A percentile compares a stretch with the other conserved stretches of the same genome.
Evolutionary conservation across 2,113 vertebrate genomes (phyloP).

Genomic region (Bufo bufo): DNA sequence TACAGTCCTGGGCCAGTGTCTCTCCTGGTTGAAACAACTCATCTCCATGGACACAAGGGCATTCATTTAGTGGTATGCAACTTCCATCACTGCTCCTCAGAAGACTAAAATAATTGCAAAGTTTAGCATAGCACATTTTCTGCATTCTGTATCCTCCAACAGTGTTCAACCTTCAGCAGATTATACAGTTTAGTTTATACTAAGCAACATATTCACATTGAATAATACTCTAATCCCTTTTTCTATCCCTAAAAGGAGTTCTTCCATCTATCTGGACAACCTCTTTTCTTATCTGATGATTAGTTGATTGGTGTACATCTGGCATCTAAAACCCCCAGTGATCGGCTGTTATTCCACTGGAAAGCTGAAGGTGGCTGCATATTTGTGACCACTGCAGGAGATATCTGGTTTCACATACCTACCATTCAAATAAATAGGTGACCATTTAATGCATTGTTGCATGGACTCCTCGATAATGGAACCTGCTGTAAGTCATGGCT

Average conservation of each 20-base stretch:
- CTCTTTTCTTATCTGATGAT: too few relatives aligned
- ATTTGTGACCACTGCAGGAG: too few relatives aligned
- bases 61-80: slow-evolving; percentile 47
- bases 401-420: too few relatives aligned
- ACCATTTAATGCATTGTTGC: too few relatives aligned
- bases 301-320: too few relatives aligned
- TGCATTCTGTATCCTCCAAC: background rate
- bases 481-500: too few relatives aligned
- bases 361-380: too few relatives aligned
- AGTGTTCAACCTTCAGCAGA: background rate
- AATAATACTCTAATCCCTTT: background rate
- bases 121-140: background rate
- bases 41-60: slow-evolving; percentile 49
- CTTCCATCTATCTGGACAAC: too few relatives aligned
- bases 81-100: slow-evolving; percentile 39
- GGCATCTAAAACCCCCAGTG: too few relatives aligned
- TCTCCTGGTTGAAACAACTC: slow-evolving; percentile 50
- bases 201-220: background rate
- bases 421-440: too few relatives aligned
- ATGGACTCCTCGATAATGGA: too few relatives aligned
- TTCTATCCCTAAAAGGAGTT: background rate
- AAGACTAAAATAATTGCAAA: background rate
- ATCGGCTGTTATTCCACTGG: too few relatives aligned
- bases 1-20: slow-evolving; percentile 47
- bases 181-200: background rate